A percentile compares a stretch with the other conserved stretches of the same genome.
These are phyloP conservation scores for Chloropsis cyanopogon DNA, from an alignment of 2,113 vertebrate species.

Conservation along the genomic window DNA sequence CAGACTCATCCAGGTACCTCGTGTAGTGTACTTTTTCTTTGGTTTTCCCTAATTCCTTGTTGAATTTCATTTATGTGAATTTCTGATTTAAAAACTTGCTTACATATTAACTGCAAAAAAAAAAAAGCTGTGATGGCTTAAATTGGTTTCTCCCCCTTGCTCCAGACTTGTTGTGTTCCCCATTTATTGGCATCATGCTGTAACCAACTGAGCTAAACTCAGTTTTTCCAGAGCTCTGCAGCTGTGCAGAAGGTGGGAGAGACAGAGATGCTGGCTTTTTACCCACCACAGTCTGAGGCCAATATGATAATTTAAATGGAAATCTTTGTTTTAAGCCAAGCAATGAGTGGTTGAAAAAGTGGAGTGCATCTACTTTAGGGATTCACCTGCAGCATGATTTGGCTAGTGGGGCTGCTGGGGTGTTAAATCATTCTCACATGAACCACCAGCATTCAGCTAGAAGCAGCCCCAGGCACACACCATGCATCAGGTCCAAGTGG, in stretches of 20 bases:
- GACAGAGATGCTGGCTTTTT: not conserved
- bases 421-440: slow-evolving; percentile 13
- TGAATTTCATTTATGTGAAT: not conserved
- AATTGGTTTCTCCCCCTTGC: not conserved
- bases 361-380: not conserved
- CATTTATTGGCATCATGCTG: not conserved
- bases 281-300: not conserved
- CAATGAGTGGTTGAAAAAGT: slow-evolving; percentile 13
- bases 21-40: not conserved
- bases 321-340: slow-evolving; percentile 21
- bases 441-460: not conserved
- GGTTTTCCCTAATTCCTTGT: not conserved
- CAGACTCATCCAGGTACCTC: not conserved
- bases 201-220: not conserved
- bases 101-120: not conserved
- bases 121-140: not conserved
- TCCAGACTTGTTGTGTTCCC: not conserved
- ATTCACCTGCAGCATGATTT: slow-evolving; percentile 35
- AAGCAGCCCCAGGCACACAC: slow-evolving; percentile 21
- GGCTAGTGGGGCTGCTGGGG: not conserved
- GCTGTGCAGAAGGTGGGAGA: not conserved
- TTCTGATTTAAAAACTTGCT: not conserved
- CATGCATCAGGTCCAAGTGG: slow-evolving; percentile 18
- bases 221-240: not conserved
- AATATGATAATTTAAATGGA: not conserved